Conservation (phyloP, 2,113 vertebrate species). For the Kryptolebias marmoratus region DNA sequence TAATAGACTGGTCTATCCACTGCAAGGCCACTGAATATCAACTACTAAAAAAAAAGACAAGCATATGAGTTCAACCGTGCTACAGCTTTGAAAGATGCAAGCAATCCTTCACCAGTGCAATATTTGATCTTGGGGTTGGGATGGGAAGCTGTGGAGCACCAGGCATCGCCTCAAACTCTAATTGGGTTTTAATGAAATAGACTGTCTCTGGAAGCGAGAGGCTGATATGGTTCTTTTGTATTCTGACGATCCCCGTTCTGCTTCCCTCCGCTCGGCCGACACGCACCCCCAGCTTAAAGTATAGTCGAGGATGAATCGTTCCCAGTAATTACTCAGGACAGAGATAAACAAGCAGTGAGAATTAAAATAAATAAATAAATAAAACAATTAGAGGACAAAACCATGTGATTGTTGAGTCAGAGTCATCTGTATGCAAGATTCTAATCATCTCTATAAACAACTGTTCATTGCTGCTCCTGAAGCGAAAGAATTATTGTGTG, state of each 20-base stretch:
- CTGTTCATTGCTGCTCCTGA: conserved; percentile 26
- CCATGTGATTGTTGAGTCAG: conserved; percentile 42
- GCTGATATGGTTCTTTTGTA: conserved; percentile 51
- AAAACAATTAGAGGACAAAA: conserved; percentile 29
- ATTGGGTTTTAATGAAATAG: conserved; percentile 76
- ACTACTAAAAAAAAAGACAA: conserved; percentile 16
- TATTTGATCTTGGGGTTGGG: conserved; percentile 63
- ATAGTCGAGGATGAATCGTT: conserved; percentile 35
- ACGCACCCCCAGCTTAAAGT: conserved; percentile 27
- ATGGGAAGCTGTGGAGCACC: conserved; percentile 21
- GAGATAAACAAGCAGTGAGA: conserved; percentile 40
- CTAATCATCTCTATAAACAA: conserved; percentile 48
- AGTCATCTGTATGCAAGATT: conserved; percentile 32
- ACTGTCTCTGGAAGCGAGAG: conserved; percentile 44
- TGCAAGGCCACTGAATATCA: conserved; percentile 6
- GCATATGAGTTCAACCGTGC: conserved; percentile 20
- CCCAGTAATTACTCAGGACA: conserved; percentile 55
- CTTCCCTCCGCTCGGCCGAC: conserved; percentile 39
- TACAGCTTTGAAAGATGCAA: conserved; percentile 41
- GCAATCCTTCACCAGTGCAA: conserved; percentile 34
- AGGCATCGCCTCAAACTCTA: conserved; percentile 54
- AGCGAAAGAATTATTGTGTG: conserved; percentile 15
- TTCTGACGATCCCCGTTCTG: conserved; percentile 35
- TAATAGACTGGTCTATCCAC: not conserved
- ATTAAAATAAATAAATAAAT: conserved; percentile 37